Base-by-base conservation (phyloP, 2,888 invertebrate genomes). In the Microctonus aethiopoides region DNA sequence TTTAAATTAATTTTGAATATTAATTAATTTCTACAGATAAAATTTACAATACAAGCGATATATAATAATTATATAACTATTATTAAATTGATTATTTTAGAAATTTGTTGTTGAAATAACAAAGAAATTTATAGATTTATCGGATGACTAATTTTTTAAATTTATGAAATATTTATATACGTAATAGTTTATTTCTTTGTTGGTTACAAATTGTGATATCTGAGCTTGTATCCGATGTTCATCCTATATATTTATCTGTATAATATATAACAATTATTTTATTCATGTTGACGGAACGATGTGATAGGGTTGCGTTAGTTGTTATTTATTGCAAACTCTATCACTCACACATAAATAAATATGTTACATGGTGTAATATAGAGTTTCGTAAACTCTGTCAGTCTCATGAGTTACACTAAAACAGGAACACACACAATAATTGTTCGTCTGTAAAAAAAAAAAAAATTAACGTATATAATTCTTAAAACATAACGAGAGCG, bases 361-460 rank as follows among this genome's bases (percentile, higher is more conserved):
- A 16, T 59, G 22, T 59, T 29, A 54, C 5, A 24, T 64, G 64
- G 52, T 32, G 64, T 64, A 64, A 64, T 54, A 34, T 0, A 51
- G 52, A n/a, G n/a, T 64, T 64, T 64, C 64, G 64, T 64, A 54
- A 64, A 64, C 52, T 22, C 54, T 13, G n/a, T 64, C 34, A n/a
- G 41, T 7, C 26, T 9, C 20, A 26, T 10, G 29, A 16, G 16
- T 62, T 62, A 26, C 46, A 51, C 39, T 51, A 32, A 41, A 60
- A 62, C 52, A 46, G 7, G 13, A 16, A 10, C 32, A 26, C 13
- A 16, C 63, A 52, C 36, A 36, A 46, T 11, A 22, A 7, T 2
- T 13, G n/a, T 16, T 16, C 51, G 16, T 16, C 29, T 20, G 26
- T 26, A n/a, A 32, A 29, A 29, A 29, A 46, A 29, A 29, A 46